Evolutionary conservation across 2,888 invertebrate species (phyloP), one percentile per base, ranked within the genome.

Genomic region (Cephonodes hylas): DNA sequence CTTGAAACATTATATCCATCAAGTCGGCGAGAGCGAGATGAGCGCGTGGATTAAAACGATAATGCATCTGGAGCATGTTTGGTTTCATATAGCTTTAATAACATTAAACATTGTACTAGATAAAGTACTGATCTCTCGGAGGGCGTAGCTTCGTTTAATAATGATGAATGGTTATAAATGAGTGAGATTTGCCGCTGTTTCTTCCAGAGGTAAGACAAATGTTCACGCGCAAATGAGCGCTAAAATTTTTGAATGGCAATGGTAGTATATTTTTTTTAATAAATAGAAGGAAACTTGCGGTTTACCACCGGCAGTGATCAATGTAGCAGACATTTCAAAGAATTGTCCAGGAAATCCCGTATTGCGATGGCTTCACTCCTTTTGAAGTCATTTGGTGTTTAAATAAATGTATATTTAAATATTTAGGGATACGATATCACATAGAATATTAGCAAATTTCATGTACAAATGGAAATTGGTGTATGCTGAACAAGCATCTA

Each of bases 1-100:
- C 80, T 79, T 76, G 90, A 85, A 88, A 90, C 83, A 78, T 78
- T 81, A 90, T 85, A 87, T 88, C 83, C 80, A 81, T 83, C 75
- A 70, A 67, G 71, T 69, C 68, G 73, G 73, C 66, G 70, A 68
- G 70, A 74, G 68, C 65, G 69, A 79, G 80, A 80, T 79, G 77
- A 67, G 68, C 45, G 25, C 18, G 60, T 42, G 65, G 64, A 70
- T 69, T 68, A 64, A 44, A 42, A 15, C 53, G 62, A 64, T 67
- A 61, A 61, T 44, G 23, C 38, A 61, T 44, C 45, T 61, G 56
- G 56, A 42, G 42, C 42, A 56, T 57, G 61, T 61, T 48, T 61
- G 46, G 61, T 23, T 58, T 58, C 34, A 10, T 25, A 56, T 59
- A 48, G 25, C 20, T 23, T 34, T 46, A 42, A 60, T 60, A 60